These are phyloP conservation scores for Tetanocera ferruginea DNA, from an alignment of 2,888 invertebrate genomes.

Conservation along the genomic window DNA sequence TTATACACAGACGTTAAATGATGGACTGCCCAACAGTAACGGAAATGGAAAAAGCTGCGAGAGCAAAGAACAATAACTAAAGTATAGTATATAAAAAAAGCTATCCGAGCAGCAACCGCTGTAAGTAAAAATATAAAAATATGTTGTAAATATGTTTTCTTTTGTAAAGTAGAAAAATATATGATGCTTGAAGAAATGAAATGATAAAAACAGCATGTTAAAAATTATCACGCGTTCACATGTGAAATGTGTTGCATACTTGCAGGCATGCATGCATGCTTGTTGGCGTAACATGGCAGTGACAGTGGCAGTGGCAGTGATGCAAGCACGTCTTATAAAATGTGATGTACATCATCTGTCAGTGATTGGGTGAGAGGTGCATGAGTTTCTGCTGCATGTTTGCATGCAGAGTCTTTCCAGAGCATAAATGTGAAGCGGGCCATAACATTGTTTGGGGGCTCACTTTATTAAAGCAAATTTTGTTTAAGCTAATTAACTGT, in stretches of 20 bases:
- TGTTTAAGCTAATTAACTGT: no score
- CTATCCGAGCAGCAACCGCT: no score
- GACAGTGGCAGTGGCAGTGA: background rate
- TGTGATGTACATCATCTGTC: no score
- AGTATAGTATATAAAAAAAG: background rate
- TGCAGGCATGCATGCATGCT: background rate
- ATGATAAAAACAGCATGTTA: background rate
- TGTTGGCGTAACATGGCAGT: background rate
- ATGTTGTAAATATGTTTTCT: no score
- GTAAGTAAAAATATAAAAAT: no score
- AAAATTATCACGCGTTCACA: slow-evolving; percentile 19
- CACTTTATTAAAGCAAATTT: no score
- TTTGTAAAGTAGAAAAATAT: background rate
- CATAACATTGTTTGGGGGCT: no score
- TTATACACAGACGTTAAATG: background rate
- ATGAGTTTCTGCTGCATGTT: no score
- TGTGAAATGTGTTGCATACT: slow-evolving; percentile 26
- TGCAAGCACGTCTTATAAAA: background rate
- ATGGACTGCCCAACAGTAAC: background rate
- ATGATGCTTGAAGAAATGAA: background rate
- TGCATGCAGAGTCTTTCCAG: no score
- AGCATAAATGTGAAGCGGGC: no score
- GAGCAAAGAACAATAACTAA: background rate
- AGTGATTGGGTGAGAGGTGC: no score
- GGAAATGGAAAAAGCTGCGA: slow-evolving; percentile 13